Evolutionary conservation across 2,888 invertebrate species (phyloP).

Genomic region (Salticus scenicus): DNA sequence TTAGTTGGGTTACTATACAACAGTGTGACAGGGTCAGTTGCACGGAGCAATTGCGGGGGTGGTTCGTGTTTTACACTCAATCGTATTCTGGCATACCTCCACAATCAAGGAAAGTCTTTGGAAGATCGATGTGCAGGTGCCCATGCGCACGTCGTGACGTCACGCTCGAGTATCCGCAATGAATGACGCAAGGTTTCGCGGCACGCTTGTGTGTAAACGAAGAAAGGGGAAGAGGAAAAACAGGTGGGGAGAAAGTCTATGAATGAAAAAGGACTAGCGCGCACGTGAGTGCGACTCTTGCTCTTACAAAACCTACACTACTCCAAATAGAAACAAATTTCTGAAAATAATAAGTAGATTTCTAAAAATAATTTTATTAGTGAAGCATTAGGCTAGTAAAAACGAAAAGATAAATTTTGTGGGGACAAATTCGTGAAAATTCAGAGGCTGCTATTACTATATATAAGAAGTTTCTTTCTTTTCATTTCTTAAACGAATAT

Average conservation of each 20-base stretch:
- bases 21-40: constrained; percentile 28
- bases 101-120: background rate
- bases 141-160: constrained; percentile 54
- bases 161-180: constrained; percentile 54
- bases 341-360: too few relatives aligned
- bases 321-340: too few relatives aligned
- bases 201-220: constrained; percentile 30
- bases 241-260: constrained; percentile 25
- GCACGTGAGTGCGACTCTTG: background rate
- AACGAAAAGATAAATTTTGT: too few relatives aligned
- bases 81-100: background rate
- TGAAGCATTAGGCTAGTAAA: too few relatives aligned
- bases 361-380: too few relatives aligned
- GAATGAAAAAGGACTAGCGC: constrained; percentile 52
- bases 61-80: background rate
- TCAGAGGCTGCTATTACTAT: too few relatives aligned
- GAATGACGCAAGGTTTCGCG: constrained; percentile 53
- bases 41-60: background rate
- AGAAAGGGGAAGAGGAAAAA: background rate
- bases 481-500: too few relatives aligned
- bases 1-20: background rate
- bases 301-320: background rate
- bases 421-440: too few relatives aligned
- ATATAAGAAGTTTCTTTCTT: too few relatives aligned
- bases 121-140: constrained; percentile 33